Evolutionary conservation across 2,797 vertebrate species (phyloP).

Genomic region (Oreochromis mossambicus): DNA sequence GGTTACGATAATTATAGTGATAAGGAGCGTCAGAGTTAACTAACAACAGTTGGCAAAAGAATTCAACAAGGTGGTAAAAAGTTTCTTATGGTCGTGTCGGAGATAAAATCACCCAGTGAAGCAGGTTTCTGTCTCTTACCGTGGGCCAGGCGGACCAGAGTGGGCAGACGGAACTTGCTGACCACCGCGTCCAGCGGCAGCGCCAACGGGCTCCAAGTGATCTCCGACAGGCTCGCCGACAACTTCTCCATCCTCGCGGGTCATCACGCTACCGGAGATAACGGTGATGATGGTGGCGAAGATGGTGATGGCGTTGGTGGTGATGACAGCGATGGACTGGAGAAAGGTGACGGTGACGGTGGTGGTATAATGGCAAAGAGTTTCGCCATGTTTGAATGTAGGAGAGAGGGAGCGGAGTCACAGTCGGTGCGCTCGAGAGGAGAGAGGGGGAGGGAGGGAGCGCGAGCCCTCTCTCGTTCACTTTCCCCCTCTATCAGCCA

Average conservation of each 20-base stretch:
- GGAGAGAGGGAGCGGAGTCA: constrained; percentile 29
- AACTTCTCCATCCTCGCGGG: constrained; percentile 90
- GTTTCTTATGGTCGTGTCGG: background rate
- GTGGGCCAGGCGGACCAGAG: constrained; percentile 86
- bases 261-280: constrained; percentile 73
- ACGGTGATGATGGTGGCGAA: background rate
- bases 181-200: constrained; percentile 93
- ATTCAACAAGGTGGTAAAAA: background rate
- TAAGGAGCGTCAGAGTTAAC: background rate
- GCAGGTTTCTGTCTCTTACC: constrained; percentile 67
- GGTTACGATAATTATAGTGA: background rate
- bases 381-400: constrained; percentile 73
- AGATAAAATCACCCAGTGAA: background rate
- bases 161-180: constrained; percentile 90
- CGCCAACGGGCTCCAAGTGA: constrained; percentile 89
- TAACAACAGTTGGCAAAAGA: background rate
- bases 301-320: background rate
- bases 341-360: background rate
- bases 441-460: constrained; percentile 40
- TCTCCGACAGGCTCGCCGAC: constrained; percentile 86
- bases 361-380: constrained; percentile 45
- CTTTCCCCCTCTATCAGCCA: background rate
- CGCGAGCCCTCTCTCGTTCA: constrained; percentile 5
- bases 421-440: constrained; percentile 47
- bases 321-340: background rate